Percentiles rank a stretch among this genome's conserved stretches.
Evolutionary conservation across 2,888 invertebrate species (phyloP).

Genomic region (Standfussiana lucernea): DNA sequence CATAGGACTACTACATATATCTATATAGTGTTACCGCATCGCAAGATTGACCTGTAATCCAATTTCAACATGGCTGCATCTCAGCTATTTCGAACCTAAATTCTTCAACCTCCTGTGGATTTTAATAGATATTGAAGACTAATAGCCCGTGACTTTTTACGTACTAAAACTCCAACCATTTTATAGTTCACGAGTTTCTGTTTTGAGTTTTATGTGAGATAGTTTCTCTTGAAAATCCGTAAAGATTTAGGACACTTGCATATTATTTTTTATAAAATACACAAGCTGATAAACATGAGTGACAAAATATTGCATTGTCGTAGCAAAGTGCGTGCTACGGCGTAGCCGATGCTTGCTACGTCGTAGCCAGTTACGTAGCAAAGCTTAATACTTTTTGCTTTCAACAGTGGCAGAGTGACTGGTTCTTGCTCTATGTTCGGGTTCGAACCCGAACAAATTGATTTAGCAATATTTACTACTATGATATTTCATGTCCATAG

Average conservation of each 20-base stretch:
- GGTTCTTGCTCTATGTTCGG: too few species aligned
- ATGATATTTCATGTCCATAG: too few species aligned
- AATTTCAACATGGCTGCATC: slow-evolving; percentile 42
- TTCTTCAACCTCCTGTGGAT: slow-evolving; percentile 24
- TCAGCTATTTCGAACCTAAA: slow-evolving; percentile 34
- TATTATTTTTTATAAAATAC: neutral
- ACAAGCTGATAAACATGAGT: neutral
- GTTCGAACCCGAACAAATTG: too few species aligned
- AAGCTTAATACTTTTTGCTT: too few species aligned
- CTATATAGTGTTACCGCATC: slow-evolving; percentile 22
- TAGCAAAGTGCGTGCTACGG: slow-evolving; percentile 18
- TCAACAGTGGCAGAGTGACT: too few species aligned
- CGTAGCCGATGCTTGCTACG: slow-evolving; percentile 24
- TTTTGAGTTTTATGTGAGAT: neutral
- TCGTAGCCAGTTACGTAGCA: slow-evolving; percentile 30
- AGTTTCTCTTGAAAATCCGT: neutral
- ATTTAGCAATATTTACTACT: too few species aligned
- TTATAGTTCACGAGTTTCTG: neutral
- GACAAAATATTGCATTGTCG: neutral
- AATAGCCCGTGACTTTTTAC: neutral
- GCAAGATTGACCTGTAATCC: slow-evolving; percentile 54
- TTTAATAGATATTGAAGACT: slow-evolving; percentile 36
- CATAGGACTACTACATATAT: slow-evolving; percentile 9
- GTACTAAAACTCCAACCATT: too few species aligned
- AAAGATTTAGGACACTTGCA: neutral